Percentiles rank a stretch among this genome's conserved stretches.
phyloP scores from a whole-genome alignment of 2,888 invertebrate genomes.

The Lycaena phlaeas region DNA sequence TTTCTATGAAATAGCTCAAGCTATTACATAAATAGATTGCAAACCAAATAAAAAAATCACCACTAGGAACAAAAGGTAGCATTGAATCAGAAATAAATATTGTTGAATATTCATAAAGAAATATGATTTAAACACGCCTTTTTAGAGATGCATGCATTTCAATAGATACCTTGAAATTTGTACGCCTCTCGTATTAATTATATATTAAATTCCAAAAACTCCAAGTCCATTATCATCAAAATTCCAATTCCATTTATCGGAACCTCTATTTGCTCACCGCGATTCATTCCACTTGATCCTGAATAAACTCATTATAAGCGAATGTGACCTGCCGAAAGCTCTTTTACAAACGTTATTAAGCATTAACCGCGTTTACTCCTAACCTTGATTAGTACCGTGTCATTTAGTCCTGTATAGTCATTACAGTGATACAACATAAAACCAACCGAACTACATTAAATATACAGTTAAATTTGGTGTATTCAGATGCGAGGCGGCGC shows the following conservation, averaged over 20 bases:
- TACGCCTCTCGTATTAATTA: too few relatives aligned
- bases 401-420: slow-evolving; percentile 70
- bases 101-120: too few relatives aligned
- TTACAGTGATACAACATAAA: slow-evolving; percentile 39
- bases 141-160: too few relatives aligned
- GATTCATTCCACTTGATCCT: slow-evolving; percentile 69
- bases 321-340: slow-evolving; percentile 66
- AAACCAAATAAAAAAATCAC: too few relatives aligned
- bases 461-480: slow-evolving; percentile 30
- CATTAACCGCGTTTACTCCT: slow-evolving; percentile 69
- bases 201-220: too few relatives aligned
- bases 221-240: too few relatives aligned
- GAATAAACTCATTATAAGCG: slow-evolving; percentile 70
- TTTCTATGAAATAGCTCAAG: too few relatives aligned
- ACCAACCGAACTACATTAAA: slow-evolving; percentile 23
- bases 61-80: too few relatives aligned
- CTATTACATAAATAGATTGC: too few relatives aligned
- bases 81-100: too few relatives aligned
- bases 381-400: slow-evolving; percentile 70
- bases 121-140: too few relatives aligned
- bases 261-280: slow-evolving; percentile 60
- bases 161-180: too few relatives aligned
- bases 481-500: slow-evolving; percentile 37
- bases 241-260: slow-evolving; percentile 24
- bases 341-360: slow-evolving; percentile 69